Evolutionary conservation across 2,888 invertebrate genomes (phyloP).

Genomic region (Lasioglossum oenotherae): DNA sequence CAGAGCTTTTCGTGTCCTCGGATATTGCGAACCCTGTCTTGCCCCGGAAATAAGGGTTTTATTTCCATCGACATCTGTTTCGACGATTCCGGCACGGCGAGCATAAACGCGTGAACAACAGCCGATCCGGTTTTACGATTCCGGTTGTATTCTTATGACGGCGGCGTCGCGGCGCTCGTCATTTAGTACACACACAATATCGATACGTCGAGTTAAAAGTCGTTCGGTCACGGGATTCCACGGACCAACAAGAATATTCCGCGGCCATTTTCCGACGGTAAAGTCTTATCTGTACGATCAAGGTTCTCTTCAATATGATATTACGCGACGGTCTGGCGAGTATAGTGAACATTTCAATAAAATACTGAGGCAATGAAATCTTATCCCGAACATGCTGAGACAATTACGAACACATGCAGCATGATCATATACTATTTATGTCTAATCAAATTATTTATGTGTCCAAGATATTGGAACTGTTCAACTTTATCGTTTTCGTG

Average conservation of each 20-base stretch:
- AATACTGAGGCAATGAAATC: neutral
- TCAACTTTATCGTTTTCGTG: neutral
- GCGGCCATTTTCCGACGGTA: neutral
- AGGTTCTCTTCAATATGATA: neutral
- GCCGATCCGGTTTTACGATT: constrained; percentile 42
- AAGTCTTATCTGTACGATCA: neutral
- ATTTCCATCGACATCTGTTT: constrained; percentile 51
- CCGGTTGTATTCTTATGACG: neutral
- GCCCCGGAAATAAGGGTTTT: constrained; percentile 39
- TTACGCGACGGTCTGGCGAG: neutral
- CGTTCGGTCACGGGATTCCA: neutral
- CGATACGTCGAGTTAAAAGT: constrained; percentile 4
- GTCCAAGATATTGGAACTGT: neutral
- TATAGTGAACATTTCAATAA: neutral
- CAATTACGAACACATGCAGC: neutral
- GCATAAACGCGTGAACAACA: constrained; percentile 28
- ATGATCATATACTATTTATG: neutral
- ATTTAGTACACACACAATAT: neutral
- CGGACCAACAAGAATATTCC: neutral
- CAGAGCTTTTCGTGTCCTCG: constrained; percentile 15
- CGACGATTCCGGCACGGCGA: constrained; percentile 25
- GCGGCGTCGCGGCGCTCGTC: neutral
- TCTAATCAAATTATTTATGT: neutral
- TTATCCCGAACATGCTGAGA: neutral
- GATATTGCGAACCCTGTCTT: constrained; percentile 20